Evolutionary conservation across 2,888 invertebrate species (phyloP).

Genomic region (Drosophila demipolita): DNA sequence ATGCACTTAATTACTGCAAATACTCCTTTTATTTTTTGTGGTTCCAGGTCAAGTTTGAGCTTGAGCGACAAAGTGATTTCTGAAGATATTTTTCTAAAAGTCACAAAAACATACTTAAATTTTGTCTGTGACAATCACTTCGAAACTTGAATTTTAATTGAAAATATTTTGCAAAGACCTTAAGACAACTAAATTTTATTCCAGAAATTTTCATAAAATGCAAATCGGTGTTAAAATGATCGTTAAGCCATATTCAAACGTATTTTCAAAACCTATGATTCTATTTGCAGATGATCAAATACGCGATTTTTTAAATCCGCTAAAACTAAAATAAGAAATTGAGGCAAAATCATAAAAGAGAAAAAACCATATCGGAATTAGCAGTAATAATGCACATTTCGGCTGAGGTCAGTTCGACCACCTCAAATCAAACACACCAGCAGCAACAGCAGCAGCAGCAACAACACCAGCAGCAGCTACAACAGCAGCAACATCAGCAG

Average conservation of each 20-base stretch:
- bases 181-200: not conserved
- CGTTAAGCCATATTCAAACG: not conserved
- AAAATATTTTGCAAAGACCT: not conserved
- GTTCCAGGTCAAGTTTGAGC: not conserved
- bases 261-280: not conserved
- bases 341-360: slow-evolving; percentile 4
- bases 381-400: slow-evolving; percentile 89
- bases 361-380: slow-evolving; percentile 20
- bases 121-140: not conserved
- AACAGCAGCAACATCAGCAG: slow-evolving; percentile 54
- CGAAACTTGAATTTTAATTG: not conserved
- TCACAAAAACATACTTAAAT: not conserved
- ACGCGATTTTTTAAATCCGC: slow-evolving; percentile 26
- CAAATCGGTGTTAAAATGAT: not conserved
- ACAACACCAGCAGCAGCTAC: slow-evolving; percentile 43
- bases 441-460: slow-evolving; percentile 64
- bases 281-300: slow-evolving; percentile 40
- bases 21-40: not conserved
- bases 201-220: not conserved
- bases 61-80: not conserved
- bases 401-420: slow-evolving; percentile 91
- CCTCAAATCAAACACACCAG: slow-evolving; percentile 85
- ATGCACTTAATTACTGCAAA: not conserved
- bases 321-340: slow-evolving; percentile 4
- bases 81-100: not conserved